phyloP scores from a whole-genome alignment of 2,113 vertebrate species.

The Mystacornis crossleyi region DNA sequence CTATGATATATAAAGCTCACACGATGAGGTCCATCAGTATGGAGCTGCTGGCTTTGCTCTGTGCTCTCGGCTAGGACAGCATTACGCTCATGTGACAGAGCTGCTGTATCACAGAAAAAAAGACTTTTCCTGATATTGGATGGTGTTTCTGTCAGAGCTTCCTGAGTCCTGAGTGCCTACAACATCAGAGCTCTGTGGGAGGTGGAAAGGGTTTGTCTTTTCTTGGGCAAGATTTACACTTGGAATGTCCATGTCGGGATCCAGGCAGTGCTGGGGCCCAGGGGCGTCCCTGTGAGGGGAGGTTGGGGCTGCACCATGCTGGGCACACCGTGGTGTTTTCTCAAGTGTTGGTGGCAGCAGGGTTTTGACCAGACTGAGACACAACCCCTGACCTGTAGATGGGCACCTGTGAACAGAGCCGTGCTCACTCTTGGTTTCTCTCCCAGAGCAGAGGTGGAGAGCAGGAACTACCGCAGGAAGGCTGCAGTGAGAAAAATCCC shows the following conservation, averaged over 20 bases:
- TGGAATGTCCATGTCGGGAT: not conserved
- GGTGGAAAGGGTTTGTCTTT: not conserved
- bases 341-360: not conserved
- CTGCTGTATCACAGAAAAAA: not conserved
- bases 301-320: not conserved
- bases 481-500: conserved; percentile 64
- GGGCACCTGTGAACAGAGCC: rapidly evolving
- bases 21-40: not conserved
- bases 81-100: not conserved
- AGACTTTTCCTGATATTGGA: not conserved
- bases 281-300: not conserved
- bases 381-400: rapidly evolving
- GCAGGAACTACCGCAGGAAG: conserved; percentile 60
- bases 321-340: rapidly evolving
- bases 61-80: not conserved
- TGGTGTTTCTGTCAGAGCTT: not conserved
- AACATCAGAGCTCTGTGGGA: not conserved
- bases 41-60: not conserved
- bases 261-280: not conserved
- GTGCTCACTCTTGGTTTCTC: not conserved
- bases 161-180: not conserved
- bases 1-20: rapidly evolving
- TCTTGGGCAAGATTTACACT: too few species aligned
- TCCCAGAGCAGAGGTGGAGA: conserved; percentile 83
- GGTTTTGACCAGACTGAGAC: rapidly evolving